Base-by-base conservation (phyloP, 2,888 invertebrate genomes). In the Macaria liturata region DNA sequence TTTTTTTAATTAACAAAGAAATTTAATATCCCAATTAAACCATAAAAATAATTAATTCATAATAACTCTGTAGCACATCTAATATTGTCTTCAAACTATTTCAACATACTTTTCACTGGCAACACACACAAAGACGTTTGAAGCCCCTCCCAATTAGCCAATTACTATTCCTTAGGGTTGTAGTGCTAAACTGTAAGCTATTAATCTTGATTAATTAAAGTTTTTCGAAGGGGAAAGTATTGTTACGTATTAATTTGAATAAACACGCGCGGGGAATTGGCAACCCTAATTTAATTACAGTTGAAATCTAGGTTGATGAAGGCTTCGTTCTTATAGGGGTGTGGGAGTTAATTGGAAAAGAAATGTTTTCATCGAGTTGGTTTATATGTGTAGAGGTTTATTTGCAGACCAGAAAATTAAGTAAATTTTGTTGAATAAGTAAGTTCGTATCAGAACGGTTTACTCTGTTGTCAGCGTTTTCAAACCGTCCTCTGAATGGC, bases 141-240 rank as follows among this genome's bases (percentile, higher is more conserved):
- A 57, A 58, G 65, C 52, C 62, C 56, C 53, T 53, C 75, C 76
- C 82, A 83, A 88, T 87, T 84, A 83, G 75, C 76, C 82, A 83
- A 88, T 87, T 84, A 83, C 78, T 75, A 83, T 67, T 83, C 78
- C 76, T 74, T 54, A 61, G 80, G 81, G 81, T 67, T 74, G 77
- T 72, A 74, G 76, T 80, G 79, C 76, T 81, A 83, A 86, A 84
- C 76, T 83, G 80, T 76, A 74, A 73, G 74, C 84, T 75, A 83
- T 88, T 88, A 81, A 84, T 88, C 84, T 83, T 88, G 79, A 88
- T 89, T 84, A 86, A 87, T 85, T 83, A 80, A 77, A 77, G 71
- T 82, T 80, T 75, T 74, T 72, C 57, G 59, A 67, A 66, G 62
- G 68, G 76, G 72, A 68, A 55, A 58, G 66, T 53, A 58, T 58